A percentile compares a stretch with the other conserved stretches of the same genome.
Evolutionary conservation across 2,113 vertebrate species (phyloP).

Genomic region (Hippolais icterina): DNA sequence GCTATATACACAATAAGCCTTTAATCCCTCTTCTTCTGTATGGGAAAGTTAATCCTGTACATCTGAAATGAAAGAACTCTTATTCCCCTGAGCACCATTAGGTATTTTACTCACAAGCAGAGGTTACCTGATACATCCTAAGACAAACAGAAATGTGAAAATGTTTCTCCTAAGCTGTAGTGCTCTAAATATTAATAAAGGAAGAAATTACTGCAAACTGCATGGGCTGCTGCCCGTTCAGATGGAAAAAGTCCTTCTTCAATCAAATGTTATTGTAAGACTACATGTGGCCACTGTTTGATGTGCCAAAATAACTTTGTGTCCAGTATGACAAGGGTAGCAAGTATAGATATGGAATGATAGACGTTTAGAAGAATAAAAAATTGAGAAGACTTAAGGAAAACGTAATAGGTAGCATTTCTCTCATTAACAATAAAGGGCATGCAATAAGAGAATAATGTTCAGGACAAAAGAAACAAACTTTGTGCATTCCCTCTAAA

Average conservation of each 20-base stretch:
- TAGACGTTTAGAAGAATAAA: not conserved
- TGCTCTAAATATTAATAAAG: not conserved
- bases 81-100: not conserved
- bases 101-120: not conserved
- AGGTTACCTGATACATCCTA: not conserved
- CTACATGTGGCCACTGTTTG: not conserved
- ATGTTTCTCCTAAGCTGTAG: not conserved
- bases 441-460: not conserved
- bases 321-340: not conserved
- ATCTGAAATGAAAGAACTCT: not conserved
- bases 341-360: not conserved
- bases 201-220: not conserved
- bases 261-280: not conserved
- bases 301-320: conserved; percentile 1
- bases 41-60: not conserved
- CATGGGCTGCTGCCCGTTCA: not conserved
- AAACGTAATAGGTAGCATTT: not conserved
- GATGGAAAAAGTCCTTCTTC: not conserved
- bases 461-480: not conserved
- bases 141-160: not conserved
- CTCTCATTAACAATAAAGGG: not conserved
- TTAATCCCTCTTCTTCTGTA: not conserved
- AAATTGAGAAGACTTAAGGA: not conserved
- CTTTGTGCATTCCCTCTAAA: not conserved
- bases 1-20: not conserved